These are phyloP conservation scores for Prinia subflava DNA, from an alignment of 2,113 vertebrate species.

Conservation along the genomic window DNA sequence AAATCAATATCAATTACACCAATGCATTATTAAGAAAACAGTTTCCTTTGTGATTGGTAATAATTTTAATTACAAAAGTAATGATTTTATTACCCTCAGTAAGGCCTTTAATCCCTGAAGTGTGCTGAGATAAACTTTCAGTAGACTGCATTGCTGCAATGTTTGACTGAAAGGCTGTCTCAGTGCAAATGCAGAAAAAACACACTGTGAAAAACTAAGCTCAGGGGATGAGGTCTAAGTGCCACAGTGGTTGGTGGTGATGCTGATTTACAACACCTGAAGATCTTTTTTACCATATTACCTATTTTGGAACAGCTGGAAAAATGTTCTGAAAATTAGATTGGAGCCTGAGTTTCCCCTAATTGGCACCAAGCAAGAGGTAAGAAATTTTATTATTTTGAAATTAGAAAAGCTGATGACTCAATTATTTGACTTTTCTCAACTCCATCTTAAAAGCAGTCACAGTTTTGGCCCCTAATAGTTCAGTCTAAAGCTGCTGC, in stretches of 20 bases:
- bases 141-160: background rate
- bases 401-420: background rate
- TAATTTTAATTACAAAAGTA: conserved; percentile 61
- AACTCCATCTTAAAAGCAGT: background rate
- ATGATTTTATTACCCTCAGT: conserved; percentile 8
- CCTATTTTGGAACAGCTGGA: background rate
- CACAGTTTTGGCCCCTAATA: background rate
- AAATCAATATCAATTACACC: conserved; percentile 47
- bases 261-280: background rate
- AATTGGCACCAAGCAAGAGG: background rate
- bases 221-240: background rate
- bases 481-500: background rate
- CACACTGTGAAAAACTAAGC: background rate
- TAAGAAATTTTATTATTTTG: background rate
- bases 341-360: background rate
- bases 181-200: background rate
- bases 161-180: background rate
- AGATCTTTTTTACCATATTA: background rate
- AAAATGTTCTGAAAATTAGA: background rate
- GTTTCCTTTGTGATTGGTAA: conserved; percentile 38
- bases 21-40: conserved; percentile 1
- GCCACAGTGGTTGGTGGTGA: background rate
- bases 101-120: conserved; percentile 27
- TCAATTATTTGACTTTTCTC: background rate
- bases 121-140: background rate